Evolutionary conservation across 1,140 invertebrate species (phyloP).

Genomic region (Apis mellifera): DNA sequence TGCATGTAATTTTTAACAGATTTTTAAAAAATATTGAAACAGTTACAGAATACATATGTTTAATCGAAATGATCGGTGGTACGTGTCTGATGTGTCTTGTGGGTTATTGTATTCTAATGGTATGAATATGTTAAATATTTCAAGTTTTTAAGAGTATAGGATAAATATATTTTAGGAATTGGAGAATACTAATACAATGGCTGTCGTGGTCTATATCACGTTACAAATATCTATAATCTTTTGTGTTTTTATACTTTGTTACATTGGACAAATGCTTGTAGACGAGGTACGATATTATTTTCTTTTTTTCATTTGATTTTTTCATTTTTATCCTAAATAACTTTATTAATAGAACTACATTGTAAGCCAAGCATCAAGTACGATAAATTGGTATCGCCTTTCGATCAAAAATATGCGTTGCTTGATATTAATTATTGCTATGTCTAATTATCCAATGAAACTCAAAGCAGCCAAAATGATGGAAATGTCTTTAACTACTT

Average conservation of each 20-base stretch:
- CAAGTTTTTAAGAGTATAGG: background rate
- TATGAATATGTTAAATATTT: background rate
- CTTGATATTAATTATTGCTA: slow-evolving; percentile 62
- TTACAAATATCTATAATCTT: slow-evolving; percentile 60
- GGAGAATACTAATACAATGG: slow-evolving; percentile 37
- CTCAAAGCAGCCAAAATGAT: slow-evolving; percentile 62
- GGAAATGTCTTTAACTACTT: slow-evolving; percentile 60
- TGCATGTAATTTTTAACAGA: background rate
- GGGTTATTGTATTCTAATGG: slow-evolving; percentile 54
- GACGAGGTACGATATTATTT: slow-evolving; percentile 50
- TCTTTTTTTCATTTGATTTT: background rate
- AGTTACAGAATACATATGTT: slow-evolving; percentile 55
- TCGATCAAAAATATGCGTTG: slow-evolving; percentile 40
- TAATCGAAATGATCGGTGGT: slow-evolving; percentile 56
- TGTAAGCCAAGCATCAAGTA: slow-evolving; percentile 45
- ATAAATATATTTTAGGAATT: slow-evolving; percentile 59
- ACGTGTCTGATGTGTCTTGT: slow-evolving; percentile 66
- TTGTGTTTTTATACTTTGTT: slow-evolving; percentile 61
- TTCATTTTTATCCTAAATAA: background rate
- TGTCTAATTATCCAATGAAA: slow-evolving; percentile 59
- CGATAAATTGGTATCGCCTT: slow-evolving; percentile 57
- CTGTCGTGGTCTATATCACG: slow-evolving; percentile 25
- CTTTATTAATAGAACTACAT: slow-evolving; percentile 45
- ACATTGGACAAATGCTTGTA: slow-evolving; percentile 63
- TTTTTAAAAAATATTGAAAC: slow-evolving; percentile 44